Conservation (phyloP, 64 coral and sea anemone genomes). For the Acropora yongei region DNA sequence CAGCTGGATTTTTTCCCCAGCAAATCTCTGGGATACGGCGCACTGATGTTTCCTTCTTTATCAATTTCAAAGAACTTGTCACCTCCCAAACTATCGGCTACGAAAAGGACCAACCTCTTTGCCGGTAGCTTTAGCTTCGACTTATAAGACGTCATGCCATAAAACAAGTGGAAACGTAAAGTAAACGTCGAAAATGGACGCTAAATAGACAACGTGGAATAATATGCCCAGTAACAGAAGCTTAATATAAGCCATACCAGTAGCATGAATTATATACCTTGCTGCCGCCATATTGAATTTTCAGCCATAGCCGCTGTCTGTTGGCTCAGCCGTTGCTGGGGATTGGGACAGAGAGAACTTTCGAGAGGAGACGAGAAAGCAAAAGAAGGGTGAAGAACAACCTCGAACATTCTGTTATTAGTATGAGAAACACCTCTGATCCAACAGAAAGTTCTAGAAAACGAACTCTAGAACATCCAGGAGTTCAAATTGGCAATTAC, state of each 20-base stretch:
- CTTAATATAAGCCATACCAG: too few species aligned
- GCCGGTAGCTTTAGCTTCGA: slow-evolving; percentile 76
- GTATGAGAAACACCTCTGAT: not conserved
- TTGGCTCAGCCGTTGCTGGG: not conserved
- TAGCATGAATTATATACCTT: not conserved
- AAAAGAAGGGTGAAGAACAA: not conserved
- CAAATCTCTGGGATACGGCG: slow-evolving; percentile 81
- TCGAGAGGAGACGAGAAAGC: not conserved
- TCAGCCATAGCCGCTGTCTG: not conserved
- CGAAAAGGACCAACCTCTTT: slow-evolving; percentile 85
- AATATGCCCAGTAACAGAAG: slow-evolving; percentile 72
- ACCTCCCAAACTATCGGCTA: slow-evolving; percentile 88
- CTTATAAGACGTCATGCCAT: slow-evolving; percentile 90
- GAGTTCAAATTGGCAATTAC: not conserved
- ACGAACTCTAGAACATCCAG: not conserved
- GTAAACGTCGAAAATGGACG: slow-evolving; percentile 96
- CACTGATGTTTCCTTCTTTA: slow-evolving; percentile 65
- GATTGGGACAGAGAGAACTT: not conserved
- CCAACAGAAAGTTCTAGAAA: not conserved
- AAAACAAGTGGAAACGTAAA: slow-evolving; percentile 95
- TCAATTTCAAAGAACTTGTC: slow-evolving; percentile 95
- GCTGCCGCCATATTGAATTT: slow-evolving; percentile 81
- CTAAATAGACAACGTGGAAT: slow-evolving; percentile 86
- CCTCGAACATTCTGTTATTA: not conserved
- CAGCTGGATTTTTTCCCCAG: slow-evolving; percentile 80